These are phyloP conservation scores for Pollimyrus isidori DNA, from an alignment of 2,113 vertebrate species.

Conservation along the genomic window DNA sequence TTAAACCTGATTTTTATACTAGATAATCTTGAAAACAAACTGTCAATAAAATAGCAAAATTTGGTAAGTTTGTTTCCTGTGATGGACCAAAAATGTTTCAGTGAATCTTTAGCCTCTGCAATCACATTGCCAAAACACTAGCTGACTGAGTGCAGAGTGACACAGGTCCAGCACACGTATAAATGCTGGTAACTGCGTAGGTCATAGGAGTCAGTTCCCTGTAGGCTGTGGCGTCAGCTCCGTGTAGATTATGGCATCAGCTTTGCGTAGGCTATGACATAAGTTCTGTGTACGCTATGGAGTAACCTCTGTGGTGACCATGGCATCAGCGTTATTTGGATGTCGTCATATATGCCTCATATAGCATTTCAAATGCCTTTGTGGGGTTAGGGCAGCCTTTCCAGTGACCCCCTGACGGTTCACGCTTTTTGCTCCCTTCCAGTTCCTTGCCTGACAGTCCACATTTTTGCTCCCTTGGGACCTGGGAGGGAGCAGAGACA, in stretches of 20 bases:
- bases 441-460: neutral
- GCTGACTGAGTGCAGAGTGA: no score
- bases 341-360: neutral
- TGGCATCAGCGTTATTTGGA: neutral
- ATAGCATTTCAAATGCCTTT: neutral
- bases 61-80: neutral
- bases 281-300: no score
- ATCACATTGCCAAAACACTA: no score
- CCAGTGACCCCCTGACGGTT: neutral
- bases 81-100: no score
- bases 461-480: neutral
- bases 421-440: neutral
- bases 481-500: neutral
- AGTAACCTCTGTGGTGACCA: no score
- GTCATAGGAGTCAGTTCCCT: no score
- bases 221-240: no score
- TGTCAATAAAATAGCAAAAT: neutral
- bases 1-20: neutral
- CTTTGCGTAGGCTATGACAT: fast-evolving
- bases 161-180: neutral
- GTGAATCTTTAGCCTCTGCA: no score
- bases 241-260: no score
- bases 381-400: neutral
- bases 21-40: neutral
- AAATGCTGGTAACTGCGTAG: neutral